These are phyloP conservation scores for Lobophora halterata DNA, from an alignment of 2,888 invertebrate species.

Conservation along the genomic window DNA sequence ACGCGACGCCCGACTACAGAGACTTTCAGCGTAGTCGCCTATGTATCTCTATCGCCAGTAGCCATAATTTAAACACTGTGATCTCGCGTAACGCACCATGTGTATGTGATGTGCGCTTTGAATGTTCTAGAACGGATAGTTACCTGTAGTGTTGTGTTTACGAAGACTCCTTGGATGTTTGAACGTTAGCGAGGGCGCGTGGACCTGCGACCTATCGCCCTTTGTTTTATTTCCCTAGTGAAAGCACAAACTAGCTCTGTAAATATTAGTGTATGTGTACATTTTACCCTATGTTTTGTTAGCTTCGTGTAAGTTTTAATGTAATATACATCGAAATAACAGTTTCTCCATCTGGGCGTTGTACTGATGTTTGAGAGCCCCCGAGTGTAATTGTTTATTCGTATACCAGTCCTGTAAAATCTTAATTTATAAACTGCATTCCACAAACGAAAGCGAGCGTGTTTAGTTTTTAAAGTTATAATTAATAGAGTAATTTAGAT, in stretches of 20 bases:
- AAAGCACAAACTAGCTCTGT: slow-evolving; percentile 78
- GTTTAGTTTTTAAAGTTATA: slow-evolving; percentile 60
- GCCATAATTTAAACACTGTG: slow-evolving; percentile 74
- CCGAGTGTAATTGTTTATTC: slow-evolving; percentile 49
- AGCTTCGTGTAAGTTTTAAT: slow-evolving; percentile 55
- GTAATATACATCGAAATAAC: slow-evolving; percentile 75
- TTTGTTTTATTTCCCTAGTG: slow-evolving; percentile 58
- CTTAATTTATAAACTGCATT: slow-evolving; percentile 75
- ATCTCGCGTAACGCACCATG: slow-evolving; percentile 70
- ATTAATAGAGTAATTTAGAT: slow-evolving; percentile 57
- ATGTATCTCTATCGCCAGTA: slow-evolving; percentile 56
- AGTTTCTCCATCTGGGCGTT: slow-evolving; percentile 63
- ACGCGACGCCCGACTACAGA: too few relatives aligned
- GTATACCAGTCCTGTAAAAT: slow-evolving; percentile 60
- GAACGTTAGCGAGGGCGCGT: slow-evolving; percentile 34
- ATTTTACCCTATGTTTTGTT: slow-evolving; percentile 62
- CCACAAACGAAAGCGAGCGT: slow-evolving; percentile 73
- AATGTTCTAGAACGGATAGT: slow-evolving; percentile 70
- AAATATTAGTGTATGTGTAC: slow-evolving; percentile 77
- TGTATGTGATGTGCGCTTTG: slow-evolving; percentile 75
- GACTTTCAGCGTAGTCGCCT: slow-evolving; percentile 11
- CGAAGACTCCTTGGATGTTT: slow-evolving; percentile 44
- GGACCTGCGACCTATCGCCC: slow-evolving; percentile 31
- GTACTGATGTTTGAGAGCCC: slow-evolving; percentile 72
- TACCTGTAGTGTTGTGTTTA: slow-evolving; percentile 61